Evolutionary conservation across 2,888 invertebrate species (phyloP), one percentile per base, ranked within the genome.

Genomic region (Dryocosmus kuriphilus): DNA sequence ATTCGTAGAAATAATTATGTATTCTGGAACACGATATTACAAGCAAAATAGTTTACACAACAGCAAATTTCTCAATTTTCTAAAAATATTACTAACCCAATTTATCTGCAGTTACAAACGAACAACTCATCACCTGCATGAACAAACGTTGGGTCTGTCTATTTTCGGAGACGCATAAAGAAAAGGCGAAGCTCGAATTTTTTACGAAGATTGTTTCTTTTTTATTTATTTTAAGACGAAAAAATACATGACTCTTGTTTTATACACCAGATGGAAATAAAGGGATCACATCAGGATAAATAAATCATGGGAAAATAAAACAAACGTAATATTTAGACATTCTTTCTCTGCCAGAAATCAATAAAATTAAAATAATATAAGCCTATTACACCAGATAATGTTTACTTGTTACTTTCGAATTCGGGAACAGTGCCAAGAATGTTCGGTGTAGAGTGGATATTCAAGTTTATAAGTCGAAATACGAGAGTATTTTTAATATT

Each of bases 361-460:
- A 71, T 71, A 27, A 71, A 71, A 51, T 46, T 27, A 27, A 16
- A 19, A 27, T 27, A 27, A 71, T 27, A 67, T 8, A 24, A 9
- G 41, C 4, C 27, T 46, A n/a, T 46, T 51, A 46, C 19, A 46
- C 19, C 19, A 71, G 67, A 71, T 41, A 46, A 51, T 51, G 67
- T 71, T 71, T 71, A 71, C 67, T 71, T 71, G 30, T 71, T 46
- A 11, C 46, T 71, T 30, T 71, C 19, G 46, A 71, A 71, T 71
- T 71, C 19, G 19, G 67, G 46, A 41, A 38, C 24, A 38, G 6
- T 22, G 46, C 67, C 46, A 71, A 71, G 46, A 71, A 71, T 71
- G 27, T 46, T 22, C 1, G 24, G 4, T 55, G 51, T 1, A 1
- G 11, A 16, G 24, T 14, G 27, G 46, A 71, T 71, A 51, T 41